A percentile compares a stretch with the other conserved stretches of the same genome.
Conservation (phyloP, 2,113 vertebrate genomes). For the Phaethornis superciliosus region DNA sequence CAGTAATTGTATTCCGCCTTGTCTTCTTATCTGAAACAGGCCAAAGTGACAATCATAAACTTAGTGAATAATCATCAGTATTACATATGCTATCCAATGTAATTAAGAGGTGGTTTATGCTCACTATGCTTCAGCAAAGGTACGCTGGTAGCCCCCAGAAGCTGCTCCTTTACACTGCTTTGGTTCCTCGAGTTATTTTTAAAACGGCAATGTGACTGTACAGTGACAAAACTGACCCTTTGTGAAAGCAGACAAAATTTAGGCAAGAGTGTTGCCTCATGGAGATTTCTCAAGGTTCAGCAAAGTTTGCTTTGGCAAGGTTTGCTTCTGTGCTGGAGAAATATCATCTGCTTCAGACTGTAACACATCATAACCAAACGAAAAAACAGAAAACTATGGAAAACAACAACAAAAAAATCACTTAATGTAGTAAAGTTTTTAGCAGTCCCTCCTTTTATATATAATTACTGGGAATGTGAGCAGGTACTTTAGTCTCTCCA, state of each 20-base stretch:
- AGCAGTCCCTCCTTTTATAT: neutral
- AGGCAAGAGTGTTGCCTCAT: neutral
- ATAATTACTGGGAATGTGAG: neutral
- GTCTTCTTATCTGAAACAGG: constrained; percentile 90
- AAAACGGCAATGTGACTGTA: neutral
- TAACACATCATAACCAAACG: neutral
- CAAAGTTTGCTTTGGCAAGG: neutral
- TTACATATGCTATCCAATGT: neutral
- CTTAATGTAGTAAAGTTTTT: neutral
- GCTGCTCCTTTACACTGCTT: neutral
- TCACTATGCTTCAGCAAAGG: neutral
- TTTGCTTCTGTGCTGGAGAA: neutral
- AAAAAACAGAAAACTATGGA: neutral
- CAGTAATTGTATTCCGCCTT: constrained; percentile 95
- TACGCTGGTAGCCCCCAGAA: neutral
- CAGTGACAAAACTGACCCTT: neutral
- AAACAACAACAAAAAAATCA: neutral
- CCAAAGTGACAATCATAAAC: constrained; percentile 4
- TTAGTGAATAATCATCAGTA: neutral
- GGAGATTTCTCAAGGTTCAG: neutral
- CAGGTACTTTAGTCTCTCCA: neutral
- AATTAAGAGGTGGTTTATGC: neutral
- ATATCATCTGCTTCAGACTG: neutral
- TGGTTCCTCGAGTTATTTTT: neutral
- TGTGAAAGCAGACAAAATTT: neutral